phyloP scores from a whole-genome alignment of 2,888 invertebrate species.

The Chesias legatella region DNA sequence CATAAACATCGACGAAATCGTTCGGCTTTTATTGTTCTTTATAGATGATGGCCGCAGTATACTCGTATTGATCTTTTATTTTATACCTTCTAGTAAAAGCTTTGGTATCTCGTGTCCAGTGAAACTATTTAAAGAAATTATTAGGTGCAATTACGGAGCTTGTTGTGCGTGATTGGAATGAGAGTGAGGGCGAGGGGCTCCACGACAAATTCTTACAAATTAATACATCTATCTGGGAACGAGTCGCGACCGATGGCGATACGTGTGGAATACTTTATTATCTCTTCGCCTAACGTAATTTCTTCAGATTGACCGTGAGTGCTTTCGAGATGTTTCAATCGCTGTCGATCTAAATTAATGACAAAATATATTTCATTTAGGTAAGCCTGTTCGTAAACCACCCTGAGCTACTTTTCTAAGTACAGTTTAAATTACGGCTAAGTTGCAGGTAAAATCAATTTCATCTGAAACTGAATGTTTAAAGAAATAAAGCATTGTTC shows the following conservation, averaged over 20 bases:
- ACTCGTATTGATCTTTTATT: constrained; percentile 23
- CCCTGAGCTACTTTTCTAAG: too few species aligned
- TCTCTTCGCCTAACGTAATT: constrained; percentile 49
- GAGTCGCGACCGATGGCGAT: constrained; percentile 60
- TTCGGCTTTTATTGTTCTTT: constrained; percentile 46
- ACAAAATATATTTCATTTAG: too few species aligned
- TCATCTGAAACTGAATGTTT: too few species aligned
- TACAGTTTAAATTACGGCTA: too few species aligned
- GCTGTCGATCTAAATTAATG: constrained; percentile 3
- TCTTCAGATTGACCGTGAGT: constrained; percentile 30
- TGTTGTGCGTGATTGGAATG: constrained; percentile 80
- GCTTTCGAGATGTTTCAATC: neutral
- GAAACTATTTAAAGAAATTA: constrained; percentile 76
- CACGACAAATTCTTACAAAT: constrained; percentile 80
- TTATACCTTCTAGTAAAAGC: constrained; percentile 26
- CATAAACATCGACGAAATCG: constrained; percentile 48
- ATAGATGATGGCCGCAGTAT: constrained; percentile 41
- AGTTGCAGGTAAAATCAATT: too few species aligned
- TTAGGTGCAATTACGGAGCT: constrained; percentile 78
- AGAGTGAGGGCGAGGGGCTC: constrained; percentile 60
- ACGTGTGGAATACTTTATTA: constrained; percentile 74
- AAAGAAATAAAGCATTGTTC: too few species aligned
- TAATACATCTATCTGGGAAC: constrained; percentile 74
- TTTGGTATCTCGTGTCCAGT: constrained; percentile 30
- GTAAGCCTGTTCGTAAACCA: too few species aligned